These are phyloP conservation scores for Pantelozetes paolii DNA, from an alignment of 2,888 invertebrate species.

Conservation along the genomic window DNA sequence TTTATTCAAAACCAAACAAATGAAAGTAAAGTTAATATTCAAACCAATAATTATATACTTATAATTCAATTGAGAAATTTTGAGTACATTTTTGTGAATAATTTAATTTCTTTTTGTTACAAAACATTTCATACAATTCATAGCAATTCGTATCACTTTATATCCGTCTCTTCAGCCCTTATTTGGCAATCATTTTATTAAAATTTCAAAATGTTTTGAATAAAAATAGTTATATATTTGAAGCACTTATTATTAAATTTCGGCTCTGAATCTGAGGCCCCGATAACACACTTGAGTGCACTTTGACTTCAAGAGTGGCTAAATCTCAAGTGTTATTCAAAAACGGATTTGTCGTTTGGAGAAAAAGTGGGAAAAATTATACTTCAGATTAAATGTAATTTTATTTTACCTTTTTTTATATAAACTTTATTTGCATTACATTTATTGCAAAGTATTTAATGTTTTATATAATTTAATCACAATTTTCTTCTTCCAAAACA, in stretches of 20 bases:
- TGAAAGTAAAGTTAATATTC: too few relatives aligned
- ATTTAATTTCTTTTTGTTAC: too few relatives aligned
- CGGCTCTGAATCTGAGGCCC: not conserved
- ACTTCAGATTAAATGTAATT: not conserved
- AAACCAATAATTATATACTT: not conserved
- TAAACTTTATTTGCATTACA: not conserved
- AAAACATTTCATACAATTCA: too few relatives aligned
- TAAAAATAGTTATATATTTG: not conserved
- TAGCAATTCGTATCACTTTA: too few relatives aligned
- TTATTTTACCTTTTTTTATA: not conserved
- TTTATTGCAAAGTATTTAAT: not conserved
- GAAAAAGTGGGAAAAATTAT: not conserved
- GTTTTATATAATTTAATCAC: not conserved
- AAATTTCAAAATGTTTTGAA: too few relatives aligned
- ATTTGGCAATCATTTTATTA: not conserved
- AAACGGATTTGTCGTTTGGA: not conserved
- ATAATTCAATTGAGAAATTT: too few relatives aligned
- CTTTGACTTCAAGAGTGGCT: slow-evolving; percentile 1
- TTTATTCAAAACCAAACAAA: too few relatives aligned
- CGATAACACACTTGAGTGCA: slow-evolving; percentile 14
- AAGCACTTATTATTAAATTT: not conserved
- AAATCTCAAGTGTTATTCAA: slow-evolving; percentile 13
- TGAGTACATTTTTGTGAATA: too few relatives aligned
- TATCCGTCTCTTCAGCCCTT: too few relatives aligned
- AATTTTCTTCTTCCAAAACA: too few relatives aligned